Conservation (phyloP, 2,113 vertebrate genomes). For the Rhinolophus sinicus region DNA sequence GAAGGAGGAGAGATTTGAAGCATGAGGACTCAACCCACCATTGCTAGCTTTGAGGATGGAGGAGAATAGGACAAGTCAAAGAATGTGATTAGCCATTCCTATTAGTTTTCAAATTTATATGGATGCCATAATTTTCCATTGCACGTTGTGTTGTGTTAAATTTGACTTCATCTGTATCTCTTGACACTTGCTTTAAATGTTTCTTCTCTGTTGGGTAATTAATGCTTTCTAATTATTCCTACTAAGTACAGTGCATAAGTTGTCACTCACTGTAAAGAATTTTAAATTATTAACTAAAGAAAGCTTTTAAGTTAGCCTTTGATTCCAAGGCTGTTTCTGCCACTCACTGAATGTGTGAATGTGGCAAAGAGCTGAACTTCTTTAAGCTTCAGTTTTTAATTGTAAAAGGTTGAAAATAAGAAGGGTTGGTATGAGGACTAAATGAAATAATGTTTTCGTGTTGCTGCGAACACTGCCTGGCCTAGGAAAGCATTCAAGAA, state of each 20-base stretch:
- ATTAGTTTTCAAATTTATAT: neutral
- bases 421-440: neutral
- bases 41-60: neutral
- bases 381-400: neutral
- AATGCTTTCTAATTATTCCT: neutral
- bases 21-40: neutral
- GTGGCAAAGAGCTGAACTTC: neutral
- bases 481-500: conserved; percentile 31
- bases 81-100: neutral
- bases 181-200: neutral
- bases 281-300: neutral
- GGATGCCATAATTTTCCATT: neutral
- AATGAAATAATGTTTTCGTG: conserved; percentile 15
- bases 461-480: neutral
- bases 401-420: neutral
- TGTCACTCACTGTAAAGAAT: neutral
- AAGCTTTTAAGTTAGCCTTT: neutral
- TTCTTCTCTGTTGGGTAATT: neutral
- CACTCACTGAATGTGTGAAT: neutral
- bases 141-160: neutral
- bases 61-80: neutral
- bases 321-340: neutral
- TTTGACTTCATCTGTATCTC: neutral
- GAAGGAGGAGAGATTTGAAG: neutral
- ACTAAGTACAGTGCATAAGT: neutral